Percentiles rank a stretch among this genome's conserved stretches.
Evolutionary conservation across 2,113 vertebrate genomes (phyloP).

Genomic region (Oreotrochilus melanogaster): DNA sequence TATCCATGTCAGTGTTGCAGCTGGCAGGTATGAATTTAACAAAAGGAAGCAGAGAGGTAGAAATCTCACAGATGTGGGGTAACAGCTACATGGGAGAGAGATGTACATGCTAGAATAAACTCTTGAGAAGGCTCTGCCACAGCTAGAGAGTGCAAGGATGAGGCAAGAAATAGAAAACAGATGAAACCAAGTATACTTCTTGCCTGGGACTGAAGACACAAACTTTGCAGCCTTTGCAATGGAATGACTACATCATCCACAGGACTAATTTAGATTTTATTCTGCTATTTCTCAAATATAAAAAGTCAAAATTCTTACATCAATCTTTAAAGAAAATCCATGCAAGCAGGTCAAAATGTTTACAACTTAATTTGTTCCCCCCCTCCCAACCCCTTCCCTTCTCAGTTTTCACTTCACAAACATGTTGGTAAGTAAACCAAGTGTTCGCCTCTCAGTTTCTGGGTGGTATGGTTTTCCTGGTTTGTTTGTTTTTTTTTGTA

Average conservation of each 20-base stretch:
- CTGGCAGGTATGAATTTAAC: accelerated
- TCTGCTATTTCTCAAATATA: slow-evolving; percentile 78
- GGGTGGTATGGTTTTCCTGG: too few relatives aligned
- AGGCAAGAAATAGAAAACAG: not conserved
- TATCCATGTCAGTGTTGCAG: accelerated
- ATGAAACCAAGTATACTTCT: accelerated
- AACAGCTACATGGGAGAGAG: not conserved
- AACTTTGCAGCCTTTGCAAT: not conserved
- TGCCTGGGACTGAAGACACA: not conserved
- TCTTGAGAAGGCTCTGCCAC: too few relatives aligned
- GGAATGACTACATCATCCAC: slow-evolving; percentile 8
- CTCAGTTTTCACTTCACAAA: slow-evolving; percentile 51
- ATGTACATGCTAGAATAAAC: too few relatives aligned
- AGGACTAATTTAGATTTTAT: slow-evolving; percentile 77
- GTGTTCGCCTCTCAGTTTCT: not conserved
- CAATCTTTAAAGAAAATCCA: slow-evolving; percentile 77
- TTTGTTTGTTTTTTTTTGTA: not conserved
- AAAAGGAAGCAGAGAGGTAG: not conserved
- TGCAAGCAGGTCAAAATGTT: slow-evolving; percentile 78
- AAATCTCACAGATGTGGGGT: accelerated
- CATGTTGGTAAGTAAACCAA: slow-evolving; percentile 33
- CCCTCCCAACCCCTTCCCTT: not conserved
- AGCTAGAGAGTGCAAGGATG: too few relatives aligned
- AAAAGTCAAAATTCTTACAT: slow-evolving; percentile 85
- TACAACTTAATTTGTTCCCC: slow-evolving; percentile 54